phyloP scores from a whole-genome alignment of 2,888 invertebrate species.

The Lamellibrachia columna region DNA sequence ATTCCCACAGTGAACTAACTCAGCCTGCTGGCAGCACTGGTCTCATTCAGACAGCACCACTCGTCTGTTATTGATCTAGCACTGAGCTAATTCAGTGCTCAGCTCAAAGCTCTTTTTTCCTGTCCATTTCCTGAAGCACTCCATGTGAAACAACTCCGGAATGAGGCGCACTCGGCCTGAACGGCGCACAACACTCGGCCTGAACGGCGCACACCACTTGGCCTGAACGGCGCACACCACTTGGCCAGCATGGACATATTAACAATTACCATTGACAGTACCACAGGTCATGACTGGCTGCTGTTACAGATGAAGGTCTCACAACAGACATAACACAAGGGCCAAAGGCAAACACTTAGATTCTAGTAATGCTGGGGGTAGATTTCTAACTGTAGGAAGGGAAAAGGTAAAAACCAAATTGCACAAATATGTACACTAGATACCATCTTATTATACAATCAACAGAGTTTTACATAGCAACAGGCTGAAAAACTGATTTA shows the following conservation, averaged over 20 bases:
- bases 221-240: background rate
- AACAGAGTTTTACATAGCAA: background rate
- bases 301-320: background rate
- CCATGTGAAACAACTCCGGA: background rate
- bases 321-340: background rate
- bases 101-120: background rate
- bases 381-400: too few relatives aligned
- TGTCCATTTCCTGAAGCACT: background rate
- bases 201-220: background rate
- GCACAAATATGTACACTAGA: too few relatives aligned
- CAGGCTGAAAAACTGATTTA: too few relatives aligned
- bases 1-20: background rate
- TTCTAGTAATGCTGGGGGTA: background rate
- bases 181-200: background rate
- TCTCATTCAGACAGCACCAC: background rate
- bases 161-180: background rate
- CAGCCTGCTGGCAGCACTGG: background rate
- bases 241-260: too few relatives aligned
- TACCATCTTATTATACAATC: background rate
- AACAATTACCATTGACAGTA: background rate
- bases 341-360: background rate
- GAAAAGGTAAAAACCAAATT: too few relatives aligned
- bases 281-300: background rate
- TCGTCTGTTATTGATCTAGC: background rate
- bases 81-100: background rate